These are phyloP conservation scores for Blastobasis adustella DNA, from an alignment of 2,888 invertebrate species.

Conservation along the genomic window DNA sequence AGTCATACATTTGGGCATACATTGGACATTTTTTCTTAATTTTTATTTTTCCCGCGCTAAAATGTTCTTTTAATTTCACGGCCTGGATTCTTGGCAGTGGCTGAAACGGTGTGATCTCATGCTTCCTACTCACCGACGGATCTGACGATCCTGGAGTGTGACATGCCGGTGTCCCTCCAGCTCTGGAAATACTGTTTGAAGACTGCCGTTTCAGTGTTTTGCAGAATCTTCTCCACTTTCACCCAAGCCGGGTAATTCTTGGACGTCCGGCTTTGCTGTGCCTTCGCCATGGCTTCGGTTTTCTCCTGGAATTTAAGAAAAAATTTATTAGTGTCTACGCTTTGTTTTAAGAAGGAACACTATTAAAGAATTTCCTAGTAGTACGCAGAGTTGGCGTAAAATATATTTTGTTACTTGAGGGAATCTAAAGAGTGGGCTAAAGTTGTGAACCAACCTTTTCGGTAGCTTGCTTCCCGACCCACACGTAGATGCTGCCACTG, in stretches of 20 bases:
- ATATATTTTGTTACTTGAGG: too few species aligned
- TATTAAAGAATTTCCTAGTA: too few species aligned
- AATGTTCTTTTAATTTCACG: too few species aligned
- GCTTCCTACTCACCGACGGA: slow-evolving; percentile 24
- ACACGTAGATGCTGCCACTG: slow-evolving; percentile 86
- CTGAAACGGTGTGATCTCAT: too few species aligned
- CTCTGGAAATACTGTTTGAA: slow-evolving; percentile 92
- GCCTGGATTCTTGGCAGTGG: too few species aligned
- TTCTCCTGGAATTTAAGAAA: slow-evolving; percentile 74
- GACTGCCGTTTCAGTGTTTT: slow-evolving; percentile 87
- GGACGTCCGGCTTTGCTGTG: slow-evolving; percentile 75
- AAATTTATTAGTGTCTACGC: too few species aligned
- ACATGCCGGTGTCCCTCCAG: slow-evolving; percentile 82
- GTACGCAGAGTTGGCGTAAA: too few species aligned
- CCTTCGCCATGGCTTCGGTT: slow-evolving; percentile 82
- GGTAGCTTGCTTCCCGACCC: slow-evolving; percentile 87
- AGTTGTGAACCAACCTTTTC: slow-evolving; percentile 31
- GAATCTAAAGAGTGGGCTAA: too few species aligned
- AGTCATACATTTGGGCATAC: too few species aligned
- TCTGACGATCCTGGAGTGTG: slow-evolving; percentile 73
- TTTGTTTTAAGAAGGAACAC: too few species aligned
- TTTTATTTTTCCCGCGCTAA: too few species aligned
- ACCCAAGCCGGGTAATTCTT: slow-evolving; percentile 88
- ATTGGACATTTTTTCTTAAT: too few species aligned
- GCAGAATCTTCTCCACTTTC: slow-evolving; percentile 81